Evolutionary conservation across 30 jellyfish, hydroid and myxozoan genomes (phyloP), one percentile per base, ranked within the genome.

Genomic region (Aurelia sp.): DNA sequence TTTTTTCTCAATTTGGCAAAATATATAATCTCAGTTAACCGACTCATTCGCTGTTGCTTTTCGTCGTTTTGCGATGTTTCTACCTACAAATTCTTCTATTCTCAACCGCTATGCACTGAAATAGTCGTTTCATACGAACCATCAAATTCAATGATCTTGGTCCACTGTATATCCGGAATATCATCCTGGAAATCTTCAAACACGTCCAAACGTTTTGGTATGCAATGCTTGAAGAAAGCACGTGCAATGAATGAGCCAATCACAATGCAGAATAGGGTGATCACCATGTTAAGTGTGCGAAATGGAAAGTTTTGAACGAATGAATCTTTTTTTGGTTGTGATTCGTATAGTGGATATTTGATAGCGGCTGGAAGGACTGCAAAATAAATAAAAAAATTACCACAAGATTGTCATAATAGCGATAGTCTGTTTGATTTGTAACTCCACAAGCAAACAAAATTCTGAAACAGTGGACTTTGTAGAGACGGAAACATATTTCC

Each of bases 241-340:
- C 84, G 89, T 35, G 90, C 88, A 37, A 74, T 22, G 33, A 87
- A 62, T 66, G 96, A 87, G 41, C 87, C 86, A 76, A 27, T 64
- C 62, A 87, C 85, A 16, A 87, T 87, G 75, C 81, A 66, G 82
- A 90, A 4, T 55, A 90, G 40, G 8, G 99, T 84, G 51, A 95
- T 73, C 68, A 90, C 55, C 98, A 90, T 95, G 61, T 91, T 74
- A 21, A 95, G 90, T 6, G 97, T 85, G 53, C 99, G 97, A 74
- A 95, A 95, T 48, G 99, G 99, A 80, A 95, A 95, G 59, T 71
- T 51, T 64, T 93, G 98, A 5, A 19, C 53, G 82, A 76, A 80
- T 27, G n/a, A n/a, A n/a, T n/a, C 11, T 6, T 81, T 77, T 4
- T 85, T 64, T 9, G 53, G 53, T 52, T 47, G 41, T 17, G 51